Evolutionary conservation across 2,113 vertebrate species (phyloP).

Genomic region (Sinocyclocheilus anshuiensis): DNA sequence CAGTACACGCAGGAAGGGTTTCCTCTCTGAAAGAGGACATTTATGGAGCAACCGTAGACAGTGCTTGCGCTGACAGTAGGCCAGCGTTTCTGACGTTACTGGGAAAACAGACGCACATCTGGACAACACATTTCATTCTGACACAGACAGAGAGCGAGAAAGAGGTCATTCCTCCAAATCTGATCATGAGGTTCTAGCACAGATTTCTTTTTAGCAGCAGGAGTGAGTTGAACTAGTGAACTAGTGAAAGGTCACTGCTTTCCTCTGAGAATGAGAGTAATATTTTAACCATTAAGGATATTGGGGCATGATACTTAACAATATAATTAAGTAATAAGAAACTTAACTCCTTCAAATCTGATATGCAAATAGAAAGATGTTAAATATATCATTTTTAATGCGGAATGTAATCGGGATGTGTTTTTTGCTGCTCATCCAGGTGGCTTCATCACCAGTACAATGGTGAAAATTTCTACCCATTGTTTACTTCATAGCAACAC

Average conservation of each 20-base stretch:
- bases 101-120: slow-evolving; percentile 70
- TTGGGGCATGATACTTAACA: background rate
- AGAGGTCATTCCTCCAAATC: background rate
- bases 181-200: background rate
- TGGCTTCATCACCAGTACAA: too few relatives aligned
- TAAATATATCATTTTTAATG: too few relatives aligned
- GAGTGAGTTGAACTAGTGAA: slow-evolving; percentile 29
- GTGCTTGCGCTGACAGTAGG: slow-evolving; percentile 9
- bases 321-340: background rate
- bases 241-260: background rate
- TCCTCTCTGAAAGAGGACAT: slow-evolving; percentile 66
- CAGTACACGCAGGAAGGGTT: slow-evolving; percentile 67
- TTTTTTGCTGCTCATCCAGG: too few relatives aligned
- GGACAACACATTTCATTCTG: slow-evolving; percentile 63
- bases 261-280: background rate
- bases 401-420: too few relatives aligned
- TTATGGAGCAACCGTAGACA: slow-evolving; percentile 60
- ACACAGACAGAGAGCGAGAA: slow-evolving; percentile 23
- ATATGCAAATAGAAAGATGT: too few relatives aligned
- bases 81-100: slow-evolving; percentile 58
- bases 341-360: too few relatives aligned
- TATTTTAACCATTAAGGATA: background rate
- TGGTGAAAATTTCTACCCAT: too few relatives aligned
- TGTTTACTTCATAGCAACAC: too few relatives aligned
- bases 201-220: background rate